Evolutionary conservation across 1,140 invertebrate genomes (phyloP).

Genomic region (Drosophila bocqueti): DNA sequence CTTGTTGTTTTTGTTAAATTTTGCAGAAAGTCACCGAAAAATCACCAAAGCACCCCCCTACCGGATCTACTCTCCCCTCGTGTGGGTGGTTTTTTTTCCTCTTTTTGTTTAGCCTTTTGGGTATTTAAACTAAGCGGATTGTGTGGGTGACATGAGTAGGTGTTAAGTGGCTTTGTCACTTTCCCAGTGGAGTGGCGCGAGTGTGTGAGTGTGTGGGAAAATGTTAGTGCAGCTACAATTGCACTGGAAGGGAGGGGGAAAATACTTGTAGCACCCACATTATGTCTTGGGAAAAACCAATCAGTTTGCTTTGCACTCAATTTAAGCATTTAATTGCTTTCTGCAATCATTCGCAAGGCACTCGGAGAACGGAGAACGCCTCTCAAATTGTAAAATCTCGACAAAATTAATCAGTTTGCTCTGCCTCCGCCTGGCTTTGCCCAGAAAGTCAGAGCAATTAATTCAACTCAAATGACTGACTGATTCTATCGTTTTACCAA

Average conservation of each 20-base stretch:
- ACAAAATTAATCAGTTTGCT: conserved; percentile 69
- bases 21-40: conserved; percentile 76
- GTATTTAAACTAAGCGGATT: conserved; percentile 84
- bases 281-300: conserved; percentile 24
- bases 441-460: conserved; percentile 57
- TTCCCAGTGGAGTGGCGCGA: conserved; percentile 38
- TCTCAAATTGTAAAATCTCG: conserved; percentile 56
- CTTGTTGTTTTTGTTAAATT: conserved; percentile 84
- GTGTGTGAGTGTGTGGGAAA: conserved; percentile 58
- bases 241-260: background rate
- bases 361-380: conserved; percentile 6
- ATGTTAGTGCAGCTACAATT: conserved; percentile 27
- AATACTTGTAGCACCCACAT: background rate
- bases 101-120: conserved; percentile 79
- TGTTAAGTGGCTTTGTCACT: conserved; percentile 83
- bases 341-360: conserved; percentile 45
- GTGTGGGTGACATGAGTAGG: conserved; percentile 82
- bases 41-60: conserved; percentile 14
- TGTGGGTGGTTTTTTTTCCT: conserved; percentile 21
- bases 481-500: conserved; percentile 37
- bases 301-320: conserved; percentile 61
- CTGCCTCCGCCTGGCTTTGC: conserved; percentile 3
- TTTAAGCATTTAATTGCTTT: conserved; percentile 75
- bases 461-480: conserved; percentile 80
- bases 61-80: conserved; percentile 20